These are phyloP conservation scores for Umimayanthus chanpuru DNA, from an alignment of 92 coral and sea anemone species.

Conservation along the genomic window DNA sequence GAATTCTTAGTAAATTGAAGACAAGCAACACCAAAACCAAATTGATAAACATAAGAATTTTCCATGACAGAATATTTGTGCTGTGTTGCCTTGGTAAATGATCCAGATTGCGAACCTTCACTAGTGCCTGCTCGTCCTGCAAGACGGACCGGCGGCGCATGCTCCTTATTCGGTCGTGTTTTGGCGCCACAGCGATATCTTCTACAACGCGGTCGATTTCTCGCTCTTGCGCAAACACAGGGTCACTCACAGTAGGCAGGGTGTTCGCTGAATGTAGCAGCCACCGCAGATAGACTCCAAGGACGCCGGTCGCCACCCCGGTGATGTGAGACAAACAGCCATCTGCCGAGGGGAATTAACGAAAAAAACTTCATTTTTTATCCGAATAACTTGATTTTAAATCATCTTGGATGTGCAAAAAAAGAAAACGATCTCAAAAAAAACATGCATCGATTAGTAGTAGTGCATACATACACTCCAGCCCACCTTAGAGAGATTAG, in stretches of 20 bases:
- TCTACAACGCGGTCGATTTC: constrained; percentile 2
- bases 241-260: constrained; percentile 2
- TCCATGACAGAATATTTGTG: constrained; percentile 14
- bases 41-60: neutral
- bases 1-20: neutral
- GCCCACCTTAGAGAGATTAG: too few relatives aligned
- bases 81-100: neutral
- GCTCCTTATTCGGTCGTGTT: neutral
- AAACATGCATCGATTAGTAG: neutral
- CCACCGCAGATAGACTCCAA: constrained; percentile 88
- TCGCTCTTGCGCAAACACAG: constrained; percentile 28
- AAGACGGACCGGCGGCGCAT: constrained; percentile 26
- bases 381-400: neutral
- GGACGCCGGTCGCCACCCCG: constrained; percentile 79
- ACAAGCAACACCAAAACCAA: constrained; percentile 3
- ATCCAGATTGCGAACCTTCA: neutral
- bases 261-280: constrained; percentile 35
- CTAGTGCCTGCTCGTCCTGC: neutral
- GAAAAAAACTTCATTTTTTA: too few relatives aligned
- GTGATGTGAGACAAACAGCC: constrained; percentile 88
- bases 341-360: constrained; percentile 39
- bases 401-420: neutral
- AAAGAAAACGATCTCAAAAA: neutral
- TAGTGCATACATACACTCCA: too few relatives aligned
- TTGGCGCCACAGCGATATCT: constrained; percentile 9